Evolutionary conservation across 1,140 invertebrate genomes (phyloP).

Genomic region (Pseudomyrmex sp.): DNA sequence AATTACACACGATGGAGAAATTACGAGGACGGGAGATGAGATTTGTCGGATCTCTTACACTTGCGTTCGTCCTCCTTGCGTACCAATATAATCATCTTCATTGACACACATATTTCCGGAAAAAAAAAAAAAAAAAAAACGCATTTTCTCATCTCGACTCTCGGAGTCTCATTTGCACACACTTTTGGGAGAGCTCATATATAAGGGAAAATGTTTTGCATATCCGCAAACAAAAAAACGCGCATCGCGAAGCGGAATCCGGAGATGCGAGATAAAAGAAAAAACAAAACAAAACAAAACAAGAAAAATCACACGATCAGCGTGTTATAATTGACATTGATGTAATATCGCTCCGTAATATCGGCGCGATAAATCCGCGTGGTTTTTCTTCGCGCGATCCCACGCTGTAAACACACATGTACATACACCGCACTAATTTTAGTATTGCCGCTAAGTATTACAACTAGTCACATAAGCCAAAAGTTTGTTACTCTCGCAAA

Average conservation of each 20-base stretch:
- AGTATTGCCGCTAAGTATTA: slow-evolving; percentile 83
- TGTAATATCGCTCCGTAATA: slow-evolving; percentile 19
- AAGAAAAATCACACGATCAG: not conserved
- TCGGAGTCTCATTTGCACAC: not conserved
- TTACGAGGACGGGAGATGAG: slow-evolving; percentile 35
- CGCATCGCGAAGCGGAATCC: too few species aligned
- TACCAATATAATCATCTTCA: slow-evolving; percentile 13
- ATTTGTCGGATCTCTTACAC: not conserved
- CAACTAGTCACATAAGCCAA: slow-evolving; percentile 83
- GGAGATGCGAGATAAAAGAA: not conserved
- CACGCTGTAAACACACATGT: slow-evolving; percentile 61
- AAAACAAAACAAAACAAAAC: slow-evolving; percentile 9
- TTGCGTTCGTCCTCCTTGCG: not conserved
- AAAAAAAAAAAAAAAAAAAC: not conserved
- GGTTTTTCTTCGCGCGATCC: slow-evolving; percentile 12
- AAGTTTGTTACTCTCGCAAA: slow-evolving; percentile 83
- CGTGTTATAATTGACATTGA: too few species aligned
- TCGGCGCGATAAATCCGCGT: not conserved
- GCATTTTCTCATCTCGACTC: not conserved
- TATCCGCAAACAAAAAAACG: too few species aligned
- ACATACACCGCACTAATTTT: slow-evolving; percentile 79
- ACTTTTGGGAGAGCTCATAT: slow-evolving; percentile 2
- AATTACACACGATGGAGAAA: slow-evolving; percentile 6
- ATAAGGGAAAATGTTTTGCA: not conserved
- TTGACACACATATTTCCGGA: not conserved